These are phyloP conservation scores for Dendroctonus valens DNA, from an alignment of 1,140 invertebrate genomes.

Conservation along the genomic window DNA sequence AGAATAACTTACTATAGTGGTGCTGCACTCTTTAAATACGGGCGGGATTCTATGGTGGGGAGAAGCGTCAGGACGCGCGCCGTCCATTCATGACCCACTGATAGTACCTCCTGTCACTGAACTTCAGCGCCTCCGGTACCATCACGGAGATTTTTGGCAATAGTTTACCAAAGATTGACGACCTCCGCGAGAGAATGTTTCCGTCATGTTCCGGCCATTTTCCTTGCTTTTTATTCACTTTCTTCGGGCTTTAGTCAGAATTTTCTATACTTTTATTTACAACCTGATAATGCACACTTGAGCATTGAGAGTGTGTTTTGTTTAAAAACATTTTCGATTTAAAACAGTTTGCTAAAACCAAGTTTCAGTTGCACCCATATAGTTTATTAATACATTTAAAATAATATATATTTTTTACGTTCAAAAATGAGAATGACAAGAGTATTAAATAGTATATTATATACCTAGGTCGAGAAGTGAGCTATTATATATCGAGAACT, in stretches of 20 bases:
- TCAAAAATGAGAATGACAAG: too few species aligned
- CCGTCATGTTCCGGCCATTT: background rate
- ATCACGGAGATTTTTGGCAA: constrained; percentile 24
- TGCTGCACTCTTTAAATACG: constrained; percentile 31
- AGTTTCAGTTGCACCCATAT: background rate
- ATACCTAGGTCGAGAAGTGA: too few species aligned
- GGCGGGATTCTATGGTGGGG: constrained; percentile 39
- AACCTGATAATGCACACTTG: background rate
- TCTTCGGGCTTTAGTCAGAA: background rate
- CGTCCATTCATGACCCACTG: constrained; percentile 49
- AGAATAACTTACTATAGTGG: constrained; percentile 30
- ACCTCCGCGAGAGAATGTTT: constrained; percentile 7
- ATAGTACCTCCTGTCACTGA: constrained; percentile 43
- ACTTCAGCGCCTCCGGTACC: constrained; percentile 29
- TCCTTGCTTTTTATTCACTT: background rate
- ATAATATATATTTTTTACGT: background rate
- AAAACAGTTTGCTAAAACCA: background rate
- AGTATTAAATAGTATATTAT: too few species aligned
- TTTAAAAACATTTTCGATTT: background rate
- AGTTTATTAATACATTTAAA: background rate
- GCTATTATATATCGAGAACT: too few species aligned
- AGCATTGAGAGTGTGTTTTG: background rate
- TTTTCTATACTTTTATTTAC: background rate
- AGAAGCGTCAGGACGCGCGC: constrained; percentile 41
- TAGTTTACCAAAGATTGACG: constrained; percentile 30